A percentile compares a stretch with the other conserved stretches of the same genome.
Evolutionary conservation across 2,888 invertebrate genomes (phyloP).

Genomic region (Podabrus alpinus): DNA sequence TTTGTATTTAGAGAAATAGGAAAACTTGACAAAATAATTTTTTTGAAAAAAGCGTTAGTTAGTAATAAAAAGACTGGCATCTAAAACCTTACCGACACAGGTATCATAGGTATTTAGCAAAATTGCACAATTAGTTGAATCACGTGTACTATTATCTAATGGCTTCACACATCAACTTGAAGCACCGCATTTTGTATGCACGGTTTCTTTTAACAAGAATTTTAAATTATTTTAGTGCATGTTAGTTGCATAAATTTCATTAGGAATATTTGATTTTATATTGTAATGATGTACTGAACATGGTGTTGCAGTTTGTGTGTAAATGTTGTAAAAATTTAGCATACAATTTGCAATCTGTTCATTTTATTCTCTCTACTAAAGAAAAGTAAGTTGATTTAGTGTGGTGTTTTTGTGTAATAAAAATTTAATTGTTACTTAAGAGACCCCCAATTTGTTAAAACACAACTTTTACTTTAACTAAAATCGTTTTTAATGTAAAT

Average conservation of each 20-base stretch:
- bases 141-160: constrained; percentile 36
- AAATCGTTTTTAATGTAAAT: neutral
- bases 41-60: constrained; percentile 24
- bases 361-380: neutral
- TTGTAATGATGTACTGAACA: neutral
- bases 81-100: constrained; percentile 15
- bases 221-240: constrained; percentile 6
- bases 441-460: neutral
- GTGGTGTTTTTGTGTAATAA: constrained; percentile 7
- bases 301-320: neutral
- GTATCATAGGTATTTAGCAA: constrained; percentile 19
- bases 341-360: neutral
- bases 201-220: constrained; percentile 19
- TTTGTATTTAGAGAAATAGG: constrained; percentile 15
- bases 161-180: constrained; percentile 47
- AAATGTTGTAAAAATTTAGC: neutral
- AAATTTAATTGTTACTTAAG: neutral
- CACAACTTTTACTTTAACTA: neutral
- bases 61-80: constrained; percentile 30
- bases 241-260: neutral
- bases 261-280: neutral
- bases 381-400: neutral
- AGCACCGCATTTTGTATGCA: constrained; percentile 47
- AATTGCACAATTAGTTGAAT: constrained; percentile 23
- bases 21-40: constrained; percentile 33